A percentile compares a stretch with the other conserved stretches of the same genome.
Conservation (phyloP, 2,113 vertebrate genomes). For the Podarcis muralis region DNA sequence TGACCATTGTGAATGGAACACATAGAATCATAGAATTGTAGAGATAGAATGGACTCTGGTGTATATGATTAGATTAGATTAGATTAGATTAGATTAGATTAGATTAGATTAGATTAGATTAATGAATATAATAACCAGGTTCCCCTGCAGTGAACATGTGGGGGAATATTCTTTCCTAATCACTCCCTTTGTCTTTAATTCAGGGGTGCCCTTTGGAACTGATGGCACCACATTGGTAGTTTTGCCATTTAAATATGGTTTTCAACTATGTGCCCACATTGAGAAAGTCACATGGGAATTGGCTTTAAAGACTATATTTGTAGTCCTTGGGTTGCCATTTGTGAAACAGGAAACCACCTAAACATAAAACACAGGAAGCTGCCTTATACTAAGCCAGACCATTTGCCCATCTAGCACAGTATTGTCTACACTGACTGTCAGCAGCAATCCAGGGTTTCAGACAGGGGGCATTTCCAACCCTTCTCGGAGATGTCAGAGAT, state of each 20-base stretch:
- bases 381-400: too few species aligned
- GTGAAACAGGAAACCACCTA: background rate
- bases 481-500: too few species aligned
- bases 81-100: too few species aligned
- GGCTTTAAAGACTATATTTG: background rate
- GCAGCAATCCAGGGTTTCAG: too few species aligned
- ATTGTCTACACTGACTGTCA: too few species aligned
- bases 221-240: background rate
- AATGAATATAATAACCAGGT: background rate
- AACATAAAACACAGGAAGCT: too few species aligned
- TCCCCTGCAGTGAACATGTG: background rate
- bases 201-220: background rate
- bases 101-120: too few species aligned
- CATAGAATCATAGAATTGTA: background rate
- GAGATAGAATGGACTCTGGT: too few species aligned
- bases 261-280: background rate
- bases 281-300: background rate
- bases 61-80: too few species aligned
- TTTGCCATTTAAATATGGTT: background rate
- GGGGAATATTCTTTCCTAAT: background rate
- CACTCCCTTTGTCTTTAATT: background rate
- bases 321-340: background rate
- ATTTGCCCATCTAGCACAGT: too few species aligned
- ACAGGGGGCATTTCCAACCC: too few species aligned
- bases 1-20: background rate